Conservation (phyloP, 2,113 vertebrate species). For the Ascaphus truei region DNA sequence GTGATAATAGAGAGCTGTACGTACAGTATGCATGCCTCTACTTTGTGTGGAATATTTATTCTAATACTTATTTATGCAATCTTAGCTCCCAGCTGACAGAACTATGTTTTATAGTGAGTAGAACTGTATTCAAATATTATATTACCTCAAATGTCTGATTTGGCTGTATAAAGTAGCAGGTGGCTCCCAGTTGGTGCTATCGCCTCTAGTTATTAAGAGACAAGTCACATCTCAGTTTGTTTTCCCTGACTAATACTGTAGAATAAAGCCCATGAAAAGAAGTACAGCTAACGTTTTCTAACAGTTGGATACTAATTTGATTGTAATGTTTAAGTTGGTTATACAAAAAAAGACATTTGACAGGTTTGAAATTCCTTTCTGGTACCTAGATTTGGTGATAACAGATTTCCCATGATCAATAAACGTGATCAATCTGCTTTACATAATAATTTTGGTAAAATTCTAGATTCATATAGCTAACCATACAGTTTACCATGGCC, state of each 20-base stretch:
- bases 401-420: not conserved
- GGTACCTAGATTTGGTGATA: not conserved
- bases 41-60: too few relatives aligned
- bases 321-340: too few relatives aligned
- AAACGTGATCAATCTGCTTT: not conserved
- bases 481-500: not conserved
- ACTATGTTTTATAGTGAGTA: not conserved
- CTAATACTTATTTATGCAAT: too few relatives aligned
- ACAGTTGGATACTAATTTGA: too few relatives aligned
- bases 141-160: conserved; percentile 18
- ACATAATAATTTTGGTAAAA: too few relatives aligned
- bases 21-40: too few relatives aligned
- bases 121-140: not conserved
- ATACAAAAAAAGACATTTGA: too few relatives aligned
- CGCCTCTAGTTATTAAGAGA: conserved; percentile 6
- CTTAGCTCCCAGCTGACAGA: not conserved
- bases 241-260: not conserved
- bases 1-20: too few relatives aligned
- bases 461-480: not conserved
- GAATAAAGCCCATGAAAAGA: not conserved
- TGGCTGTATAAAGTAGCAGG: not conserved
- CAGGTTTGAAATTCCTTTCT: too few relatives aligned
- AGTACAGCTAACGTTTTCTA: too few relatives aligned
- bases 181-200: not conserved
- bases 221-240: not conserved